These are phyloP conservation scores for Trichomycterus rosablanca DNA, from an alignment of 2,113 vertebrate genomes.

Conservation along the genomic window DNA sequence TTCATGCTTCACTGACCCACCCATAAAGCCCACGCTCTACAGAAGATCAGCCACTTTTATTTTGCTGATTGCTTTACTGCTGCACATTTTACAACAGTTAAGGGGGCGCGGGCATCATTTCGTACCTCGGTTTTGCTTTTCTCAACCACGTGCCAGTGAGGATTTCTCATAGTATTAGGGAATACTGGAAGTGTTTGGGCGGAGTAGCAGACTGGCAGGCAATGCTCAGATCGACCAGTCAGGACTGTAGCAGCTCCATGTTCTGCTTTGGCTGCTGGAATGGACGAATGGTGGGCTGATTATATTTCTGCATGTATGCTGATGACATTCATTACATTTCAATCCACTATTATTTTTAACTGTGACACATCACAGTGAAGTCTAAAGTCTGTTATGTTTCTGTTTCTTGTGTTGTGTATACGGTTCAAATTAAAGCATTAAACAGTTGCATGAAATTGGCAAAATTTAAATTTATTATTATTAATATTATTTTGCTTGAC, in stretches of 20 bases:
- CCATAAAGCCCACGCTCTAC: conserved; percentile 16
- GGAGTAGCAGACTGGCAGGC: conserved; percentile 52
- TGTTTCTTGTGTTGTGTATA: neutral
- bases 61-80: conserved; percentile 8
- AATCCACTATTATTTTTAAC: neutral
- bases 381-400: neutral
- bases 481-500: no score
- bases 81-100: conserved; percentile 8
- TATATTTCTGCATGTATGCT: conserved; percentile 56
- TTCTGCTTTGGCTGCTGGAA: conserved; percentile 80
- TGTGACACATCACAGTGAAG: neutral
- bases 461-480: no score
- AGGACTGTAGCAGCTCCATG: conserved; percentile 68
- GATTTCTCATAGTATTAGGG: conserved; percentile 48
- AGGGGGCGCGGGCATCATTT: conserved; percentile 4
- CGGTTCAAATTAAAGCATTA: no score
- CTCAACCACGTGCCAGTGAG: conserved; percentile 37
- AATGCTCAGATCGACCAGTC: conserved; percentile 66
- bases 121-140: conserved; percentile 3
- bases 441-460: neutral
- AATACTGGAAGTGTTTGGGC: conserved; percentile 51
- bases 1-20: conserved; percentile 28
- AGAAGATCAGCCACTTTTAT: conserved; percentile 35
- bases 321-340: conserved; percentile 10
- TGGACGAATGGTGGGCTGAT: conserved; percentile 76